These are phyloP conservation scores for Papilio xuthus DNA, from an alignment of 1,140 invertebrate species.

Conservation along the genomic window DNA sequence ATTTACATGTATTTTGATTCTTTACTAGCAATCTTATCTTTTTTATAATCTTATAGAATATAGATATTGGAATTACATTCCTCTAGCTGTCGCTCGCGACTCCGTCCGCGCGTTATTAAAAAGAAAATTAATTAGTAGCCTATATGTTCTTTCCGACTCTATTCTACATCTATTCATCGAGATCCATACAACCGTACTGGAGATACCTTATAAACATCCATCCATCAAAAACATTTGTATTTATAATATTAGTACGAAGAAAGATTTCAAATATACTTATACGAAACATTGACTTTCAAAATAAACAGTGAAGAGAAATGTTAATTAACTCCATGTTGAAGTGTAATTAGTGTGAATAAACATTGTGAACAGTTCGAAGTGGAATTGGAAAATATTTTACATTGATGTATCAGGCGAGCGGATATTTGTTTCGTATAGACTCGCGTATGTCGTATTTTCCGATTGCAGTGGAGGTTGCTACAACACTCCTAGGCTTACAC, in stretches of 20 bases:
- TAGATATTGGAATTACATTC: too few relatives aligned
- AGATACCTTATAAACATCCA: too few relatives aligned
- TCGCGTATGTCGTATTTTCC: background rate
- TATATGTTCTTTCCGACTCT: too few relatives aligned
- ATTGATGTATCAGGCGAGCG: background rate
- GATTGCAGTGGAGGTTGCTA: background rate
- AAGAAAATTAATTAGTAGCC: too few relatives aligned
- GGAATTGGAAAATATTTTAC: constrained; percentile 7
- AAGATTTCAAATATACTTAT: background rate
- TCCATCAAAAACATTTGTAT: too few relatives aligned
- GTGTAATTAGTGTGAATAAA: constrained; percentile 12
- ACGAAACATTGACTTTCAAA: background rate
- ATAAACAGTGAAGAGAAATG: background rate
- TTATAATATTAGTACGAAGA: too few relatives aligned
- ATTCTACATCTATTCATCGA: too few relatives aligned
- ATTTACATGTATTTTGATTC: background rate
- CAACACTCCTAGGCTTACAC: background rate
- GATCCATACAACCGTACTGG: too few relatives aligned
- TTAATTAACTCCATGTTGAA: background rate
- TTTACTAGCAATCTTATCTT: too few relatives aligned
- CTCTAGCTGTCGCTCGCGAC: too few relatives aligned
- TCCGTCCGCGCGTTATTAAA: too few relatives aligned
- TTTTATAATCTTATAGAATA: too few relatives aligned
- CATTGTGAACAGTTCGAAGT: background rate
- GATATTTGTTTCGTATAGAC: constrained; percentile 16